Percentiles rank a stretch among this genome's conserved stretches.
phyloP scores from a whole-genome alignment of 2,797 vertebrate genomes.

The Tiaroga cobitis region DNA sequence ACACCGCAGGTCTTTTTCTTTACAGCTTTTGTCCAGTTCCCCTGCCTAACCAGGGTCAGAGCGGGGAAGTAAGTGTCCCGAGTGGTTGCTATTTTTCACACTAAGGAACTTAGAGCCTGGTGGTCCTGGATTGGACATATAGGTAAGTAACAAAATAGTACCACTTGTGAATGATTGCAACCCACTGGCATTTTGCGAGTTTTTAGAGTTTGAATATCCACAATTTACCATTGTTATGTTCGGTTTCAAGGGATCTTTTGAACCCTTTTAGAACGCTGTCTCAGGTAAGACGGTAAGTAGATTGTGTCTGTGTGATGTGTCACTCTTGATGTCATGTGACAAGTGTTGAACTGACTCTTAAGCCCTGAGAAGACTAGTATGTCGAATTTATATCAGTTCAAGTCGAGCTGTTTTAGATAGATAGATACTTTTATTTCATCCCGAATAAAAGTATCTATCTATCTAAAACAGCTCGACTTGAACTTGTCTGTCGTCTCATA shows the following conservation, averaged over 20 bases:
- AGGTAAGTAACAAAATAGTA: slow-evolving; percentile 14
- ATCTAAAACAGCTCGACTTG: no score
- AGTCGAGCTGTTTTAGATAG: slow-evolving; percentile 21
- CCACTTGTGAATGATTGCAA: not conserved
- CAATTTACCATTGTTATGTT: not conserved
- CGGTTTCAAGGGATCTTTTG: not conserved
- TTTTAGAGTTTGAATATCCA: not conserved
- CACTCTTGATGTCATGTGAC: slow-evolving; percentile 34
- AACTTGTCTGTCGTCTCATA: slow-evolving; percentile 18
- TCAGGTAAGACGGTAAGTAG: not conserved
- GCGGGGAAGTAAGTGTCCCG: slow-evolving; percentile 1
- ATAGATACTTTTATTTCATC: no score
- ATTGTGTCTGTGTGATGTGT: not conserved
- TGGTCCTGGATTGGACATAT: not conserved
- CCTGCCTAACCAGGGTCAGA: slow-evolving; percentile 27
- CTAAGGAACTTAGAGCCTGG: not conserved
- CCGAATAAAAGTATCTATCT: no score
- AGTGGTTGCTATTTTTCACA: slow-evolving; percentile 11
- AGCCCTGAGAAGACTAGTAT: slow-evolving; percentile 12
- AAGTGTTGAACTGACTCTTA: slow-evolving; percentile 17
- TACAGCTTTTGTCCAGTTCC: slow-evolving; percentile 56
- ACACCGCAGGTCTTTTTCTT: slow-evolving; percentile 67
- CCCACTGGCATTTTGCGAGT: not conserved
- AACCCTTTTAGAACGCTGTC: not conserved
- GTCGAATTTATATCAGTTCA: slow-evolving; percentile 13